Percentiles rank a stretch among this genome's conserved stretches.
phyloP scores from a whole-genome alignment of 2,888 invertebrate genomes.

The Ornithoptera priamus region DNA sequence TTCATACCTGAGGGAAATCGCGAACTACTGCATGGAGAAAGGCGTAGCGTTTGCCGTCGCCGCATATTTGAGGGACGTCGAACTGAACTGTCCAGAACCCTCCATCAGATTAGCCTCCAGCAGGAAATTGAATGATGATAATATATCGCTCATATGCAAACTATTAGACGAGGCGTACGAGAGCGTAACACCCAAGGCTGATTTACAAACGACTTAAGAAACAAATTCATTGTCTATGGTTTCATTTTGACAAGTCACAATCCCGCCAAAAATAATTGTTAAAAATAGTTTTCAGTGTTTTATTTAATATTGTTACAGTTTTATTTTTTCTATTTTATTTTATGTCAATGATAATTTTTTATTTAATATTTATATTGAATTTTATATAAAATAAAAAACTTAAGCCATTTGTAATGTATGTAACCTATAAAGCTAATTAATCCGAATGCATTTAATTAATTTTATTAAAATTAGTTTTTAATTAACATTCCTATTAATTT shows the following conservation, averaged over 20 bases:
- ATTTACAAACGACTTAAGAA: conserved; percentile 37
- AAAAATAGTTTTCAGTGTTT: not conserved
- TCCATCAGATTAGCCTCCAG: conserved; percentile 87
- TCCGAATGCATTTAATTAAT: no score
- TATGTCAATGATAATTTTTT: no score
- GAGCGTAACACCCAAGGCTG: conserved; percentile 58
- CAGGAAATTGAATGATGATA: conserved; percentile 80
- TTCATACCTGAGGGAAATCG: conserved; percentile 81
- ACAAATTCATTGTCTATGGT: not conserved
- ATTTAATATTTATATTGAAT: no score
- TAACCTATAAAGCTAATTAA: no score
- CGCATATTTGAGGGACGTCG: conserved; percentile 84
- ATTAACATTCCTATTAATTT: no score
- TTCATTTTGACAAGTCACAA: conserved; percentile 1
- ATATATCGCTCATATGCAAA: conserved; percentile 72
- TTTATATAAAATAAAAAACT: no score
- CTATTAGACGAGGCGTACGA: conserved; percentile 69
- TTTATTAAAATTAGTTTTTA: no score
- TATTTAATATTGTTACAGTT: not conserved
- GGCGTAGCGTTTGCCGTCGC: conserved; percentile 86
- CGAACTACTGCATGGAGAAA: conserved; percentile 82
- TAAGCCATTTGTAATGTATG: no score
- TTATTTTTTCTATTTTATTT: no score
- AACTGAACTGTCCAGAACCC: conserved; percentile 83
- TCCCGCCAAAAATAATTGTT: conserved; percentile 16